Evolutionary conservation across 2,113 vertebrate species (phyloP), one percentile per base, ranked within the genome.

Genomic region (Cyrtonyx montezumae): DNA sequence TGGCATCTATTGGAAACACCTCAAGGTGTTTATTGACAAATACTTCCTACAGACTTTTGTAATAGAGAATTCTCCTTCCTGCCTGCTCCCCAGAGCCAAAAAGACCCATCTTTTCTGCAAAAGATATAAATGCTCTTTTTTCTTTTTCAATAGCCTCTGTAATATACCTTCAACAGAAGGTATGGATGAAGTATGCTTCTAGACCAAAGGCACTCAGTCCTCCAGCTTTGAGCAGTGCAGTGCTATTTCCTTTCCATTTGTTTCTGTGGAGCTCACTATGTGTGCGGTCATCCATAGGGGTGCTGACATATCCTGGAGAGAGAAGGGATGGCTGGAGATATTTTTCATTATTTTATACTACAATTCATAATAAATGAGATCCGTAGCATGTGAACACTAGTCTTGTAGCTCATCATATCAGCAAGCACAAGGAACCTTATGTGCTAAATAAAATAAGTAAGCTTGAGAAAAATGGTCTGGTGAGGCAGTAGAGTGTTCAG

Each of bases 331-430:
- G 88, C 40, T 91, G 67, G 45, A 94, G 95, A 94, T 87, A 96
- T 98, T 98, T 97, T 97, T 97, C 97, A 97, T 94, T 96, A 97
- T 97, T 97, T 98, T 94, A 96, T 96, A 95, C 97, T 97, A 96
- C 92, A 84, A 96, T 97, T 96, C 2, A 46, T 97, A 97, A 98
- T 97, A 97, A 97, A 97, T 97, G 97, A 98, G 96, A 97, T 93
- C 97, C 96, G 94, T 74, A 91, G 95, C 93, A 53, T 95, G 96
- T 88, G 96, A 96, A 85, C 92, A 42, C 75, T 55, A 51, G 79
- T 83, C 96, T 95, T 96, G 94, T 94, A 97, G 94, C 97, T 96
- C 96, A 92, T 97, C 95, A 17, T 97, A 95, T 85, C 85, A 73
- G 88, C 82, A 26, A 95, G 91, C 92, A 87, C 86, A 69, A 90